Evolutionary conservation across 2,797 vertebrate species (phyloP).

Genomic region (Danionella dracula): DNA sequence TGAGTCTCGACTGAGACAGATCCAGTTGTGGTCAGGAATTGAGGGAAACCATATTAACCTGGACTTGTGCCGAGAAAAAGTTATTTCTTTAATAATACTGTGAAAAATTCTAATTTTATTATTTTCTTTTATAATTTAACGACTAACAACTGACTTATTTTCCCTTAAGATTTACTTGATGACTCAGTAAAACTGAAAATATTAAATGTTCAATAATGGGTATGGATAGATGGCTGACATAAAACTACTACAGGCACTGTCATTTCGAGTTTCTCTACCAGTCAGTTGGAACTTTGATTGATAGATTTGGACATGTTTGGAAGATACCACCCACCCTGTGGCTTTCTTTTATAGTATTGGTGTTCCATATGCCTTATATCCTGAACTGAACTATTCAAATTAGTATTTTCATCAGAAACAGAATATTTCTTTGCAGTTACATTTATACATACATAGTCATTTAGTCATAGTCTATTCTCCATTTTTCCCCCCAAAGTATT

Average conservation of each 20-base stretch:
- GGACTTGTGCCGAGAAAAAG: neutral
- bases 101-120: too few species aligned
- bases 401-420: neutral
- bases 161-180: too few species aligned
- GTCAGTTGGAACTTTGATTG: conserved; percentile 31
- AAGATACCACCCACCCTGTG: neutral
- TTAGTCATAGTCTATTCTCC: too few species aligned
- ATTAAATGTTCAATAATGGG: neutral
- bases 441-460: too few species aligned
- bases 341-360: conserved; percentile 1
- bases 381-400: neutral
- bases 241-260: neutral
- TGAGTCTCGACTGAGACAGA: neutral
- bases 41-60: conserved; percentile 1
- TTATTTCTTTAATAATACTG: neutral
- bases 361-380: neutral
- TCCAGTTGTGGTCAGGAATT: conserved; percentile 22
- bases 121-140: too few species aligned
- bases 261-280: conserved; percentile 2
- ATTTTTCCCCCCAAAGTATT: too few species aligned
- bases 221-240: neutral
- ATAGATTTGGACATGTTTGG: conserved; percentile 26
- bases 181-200: too few species aligned
- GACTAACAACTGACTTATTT: too few species aligned
- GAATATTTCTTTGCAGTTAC: neutral